Evolutionary conservation across 2,797 vertebrate genomes (phyloP).

Genomic region (Sebastes miniatus): DNA sequence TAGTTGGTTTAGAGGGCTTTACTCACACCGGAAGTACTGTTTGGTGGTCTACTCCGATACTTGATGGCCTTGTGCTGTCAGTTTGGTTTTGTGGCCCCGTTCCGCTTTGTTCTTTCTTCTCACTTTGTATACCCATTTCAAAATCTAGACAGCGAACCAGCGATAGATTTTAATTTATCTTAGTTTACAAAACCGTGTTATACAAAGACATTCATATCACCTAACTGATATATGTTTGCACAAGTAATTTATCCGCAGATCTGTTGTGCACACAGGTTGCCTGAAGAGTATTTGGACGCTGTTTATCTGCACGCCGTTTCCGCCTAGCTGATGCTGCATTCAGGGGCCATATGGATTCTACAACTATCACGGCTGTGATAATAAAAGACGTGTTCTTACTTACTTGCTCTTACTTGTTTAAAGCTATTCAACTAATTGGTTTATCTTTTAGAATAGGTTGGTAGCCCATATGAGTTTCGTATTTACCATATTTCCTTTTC

Average conservation of each 20-base stretch:
- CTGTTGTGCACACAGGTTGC: not conserved
- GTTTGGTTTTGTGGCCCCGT: not conserved
- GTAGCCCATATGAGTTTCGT: rapidly evolving
- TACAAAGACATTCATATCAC: rapidly evolving
- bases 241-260: not conserved
- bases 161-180: rapidly evolving
- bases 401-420: not conserved
- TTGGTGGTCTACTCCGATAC: rapidly evolving
- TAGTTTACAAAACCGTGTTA: rapidly evolving
- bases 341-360: not conserved
- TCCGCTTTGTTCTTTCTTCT: not conserved
- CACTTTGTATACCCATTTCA: rapidly evolving
- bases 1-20: not conserved
- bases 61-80: not conserved
- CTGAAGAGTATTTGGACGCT: not conserved
- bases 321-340: slow-evolving; percentile 34
- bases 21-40: not conserved
- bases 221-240: rapidly evolving
- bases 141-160: rapidly evolving
- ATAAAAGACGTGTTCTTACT: not conserved
- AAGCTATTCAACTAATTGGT: rapidly evolving
- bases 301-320: not conserved
- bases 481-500: not conserved
- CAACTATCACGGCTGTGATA: rapidly evolving
- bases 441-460: rapidly evolving